These are phyloP conservation scores for Progne subis DNA, from an alignment of 2,113 vertebrate genomes.

Conservation along the genomic window DNA sequence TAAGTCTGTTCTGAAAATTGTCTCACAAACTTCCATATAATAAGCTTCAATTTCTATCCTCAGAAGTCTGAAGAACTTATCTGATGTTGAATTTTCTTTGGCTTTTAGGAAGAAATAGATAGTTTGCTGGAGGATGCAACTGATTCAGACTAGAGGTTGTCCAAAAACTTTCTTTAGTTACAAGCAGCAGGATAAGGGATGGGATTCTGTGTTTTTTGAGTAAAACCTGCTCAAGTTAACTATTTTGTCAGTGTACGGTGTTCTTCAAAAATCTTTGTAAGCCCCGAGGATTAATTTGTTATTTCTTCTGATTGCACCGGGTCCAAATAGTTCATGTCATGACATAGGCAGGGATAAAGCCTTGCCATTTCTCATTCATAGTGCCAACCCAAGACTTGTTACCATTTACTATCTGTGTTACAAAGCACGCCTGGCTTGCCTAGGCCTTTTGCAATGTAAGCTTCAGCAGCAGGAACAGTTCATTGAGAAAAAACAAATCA, in stretches of 20 bases:
- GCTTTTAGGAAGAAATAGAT: background rate
- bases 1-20: background rate
- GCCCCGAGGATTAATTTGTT: background rate
- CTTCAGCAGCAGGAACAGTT: background rate
- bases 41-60: background rate
- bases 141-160: background rate
- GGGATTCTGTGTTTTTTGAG: background rate
- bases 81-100: background rate
- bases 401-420: background rate
- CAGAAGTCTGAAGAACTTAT: background rate
- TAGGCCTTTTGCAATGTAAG: background rate
- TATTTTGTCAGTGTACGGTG: background rate
- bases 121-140: background rate
- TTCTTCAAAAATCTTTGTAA: background rate
- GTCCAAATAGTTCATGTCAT: background rate
- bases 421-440: background rate
- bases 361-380: background rate
- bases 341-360: background rate
- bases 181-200: background rate
- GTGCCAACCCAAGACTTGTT: background rate
- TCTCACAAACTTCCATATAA: background rate
- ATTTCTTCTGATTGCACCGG: background rate
- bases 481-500: background rate
- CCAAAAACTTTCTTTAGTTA: background rate
- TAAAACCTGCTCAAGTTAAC: background rate